phyloP scores from a whole-genome alignment of 2,797 vertebrate genomes.

The Phalloptychus januarius region DNA sequence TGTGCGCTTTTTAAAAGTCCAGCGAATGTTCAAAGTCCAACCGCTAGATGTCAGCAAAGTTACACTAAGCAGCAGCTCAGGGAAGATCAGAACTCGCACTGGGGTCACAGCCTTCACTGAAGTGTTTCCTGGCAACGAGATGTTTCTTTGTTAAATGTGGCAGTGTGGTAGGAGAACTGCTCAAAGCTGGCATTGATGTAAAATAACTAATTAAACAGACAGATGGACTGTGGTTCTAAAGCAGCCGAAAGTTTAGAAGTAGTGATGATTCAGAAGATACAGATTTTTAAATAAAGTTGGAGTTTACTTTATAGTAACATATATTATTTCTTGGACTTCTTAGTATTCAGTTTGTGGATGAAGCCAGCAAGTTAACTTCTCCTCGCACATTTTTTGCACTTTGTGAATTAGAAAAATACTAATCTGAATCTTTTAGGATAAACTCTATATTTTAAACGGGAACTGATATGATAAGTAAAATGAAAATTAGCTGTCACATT shows the following conservation, averaged over 20 bases:
- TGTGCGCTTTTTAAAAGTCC: not conserved
- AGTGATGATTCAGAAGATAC: not conserved
- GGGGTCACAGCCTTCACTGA: constrained; percentile 16
- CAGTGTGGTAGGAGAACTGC: not conserved
- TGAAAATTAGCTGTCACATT: not conserved
- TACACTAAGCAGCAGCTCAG: constrained; percentile 14
- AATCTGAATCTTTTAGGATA: not conserved
- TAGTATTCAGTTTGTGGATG: not conserved
- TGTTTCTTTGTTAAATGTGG: constrained; percentile 29
- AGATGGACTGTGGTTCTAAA: not conserved
- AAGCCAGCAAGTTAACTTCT: not conserved
- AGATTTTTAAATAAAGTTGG: not conserved
- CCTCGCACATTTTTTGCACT: not conserved
- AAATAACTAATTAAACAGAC: not conserved
- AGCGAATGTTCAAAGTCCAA: not conserved
- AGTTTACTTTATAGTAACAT: not conserved
- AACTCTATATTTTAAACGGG: not conserved
- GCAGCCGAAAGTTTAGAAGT: not conserved
- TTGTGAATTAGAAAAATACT: not conserved
- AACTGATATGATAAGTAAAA: not conserved
- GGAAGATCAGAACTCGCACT: not conserved
- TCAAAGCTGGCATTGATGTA: not conserved
- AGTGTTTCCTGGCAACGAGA: constrained; percentile 57
- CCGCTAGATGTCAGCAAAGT: constrained; percentile 66
- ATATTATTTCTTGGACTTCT: not conserved